Conservation (phyloP, 1,140 invertebrate species). For the Drosophila equinoxialis region DNA sequence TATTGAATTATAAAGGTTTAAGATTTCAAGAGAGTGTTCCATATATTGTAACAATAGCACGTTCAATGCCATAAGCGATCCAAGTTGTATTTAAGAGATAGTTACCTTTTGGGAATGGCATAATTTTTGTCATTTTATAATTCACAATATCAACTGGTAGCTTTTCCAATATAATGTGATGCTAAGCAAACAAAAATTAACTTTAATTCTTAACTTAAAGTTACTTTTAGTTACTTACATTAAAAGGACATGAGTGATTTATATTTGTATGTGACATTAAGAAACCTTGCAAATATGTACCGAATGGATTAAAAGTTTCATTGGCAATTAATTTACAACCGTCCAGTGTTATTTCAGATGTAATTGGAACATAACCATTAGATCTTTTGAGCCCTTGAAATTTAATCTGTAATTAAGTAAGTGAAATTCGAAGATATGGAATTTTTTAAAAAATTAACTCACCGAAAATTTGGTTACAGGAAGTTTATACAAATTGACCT, state of each 20-base stretch:
- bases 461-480: conserved; percentile 11
- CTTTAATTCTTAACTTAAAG: too few relatives aligned
- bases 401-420: too few relatives aligned
- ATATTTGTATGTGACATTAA: conserved; percentile 2
- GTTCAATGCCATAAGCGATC: background rate
- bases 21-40: background rate
- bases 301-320: background rate
- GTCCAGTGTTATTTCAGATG: conserved; percentile 15
- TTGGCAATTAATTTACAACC: conserved; percentile 8
- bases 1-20: too few relatives aligned
- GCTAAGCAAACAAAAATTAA: background rate
- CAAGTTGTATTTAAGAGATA: background rate
- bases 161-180: conserved; percentile 6
- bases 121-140: background rate
- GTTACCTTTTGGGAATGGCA: conserved; percentile 5
- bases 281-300: background rate
- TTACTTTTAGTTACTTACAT: conserved; percentile 8
- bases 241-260: conserved; percentile 4
- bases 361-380: conserved; percentile 19
- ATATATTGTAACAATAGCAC: background rate
- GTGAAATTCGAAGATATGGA: too few relatives aligned
- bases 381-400: background rate
- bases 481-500: background rate
- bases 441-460: background rate
- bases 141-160: background rate